Evolutionary conservation across 2,113 vertebrate species (phyloP).

Genomic region (Nesoenas mayeri): DNA sequence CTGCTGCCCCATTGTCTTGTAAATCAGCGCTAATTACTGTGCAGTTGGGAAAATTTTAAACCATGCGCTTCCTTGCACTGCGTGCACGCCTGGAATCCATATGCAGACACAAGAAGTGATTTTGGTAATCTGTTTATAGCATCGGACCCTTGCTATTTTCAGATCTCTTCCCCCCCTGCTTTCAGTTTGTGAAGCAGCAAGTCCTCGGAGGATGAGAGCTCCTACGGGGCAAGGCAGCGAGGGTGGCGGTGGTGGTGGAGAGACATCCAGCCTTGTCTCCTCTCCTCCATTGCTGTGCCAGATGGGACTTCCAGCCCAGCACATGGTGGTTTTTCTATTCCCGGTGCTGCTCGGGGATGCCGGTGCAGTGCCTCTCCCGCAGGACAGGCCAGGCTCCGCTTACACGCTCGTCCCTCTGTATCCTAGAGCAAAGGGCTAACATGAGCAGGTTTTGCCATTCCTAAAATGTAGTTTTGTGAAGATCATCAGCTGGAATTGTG

Average conservation of each 20-base stretch:
- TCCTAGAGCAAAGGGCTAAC: not conserved
- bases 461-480: rapidly evolving
- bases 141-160: not conserved
- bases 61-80: not conserved
- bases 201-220: not conserved
- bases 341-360: not conserved
- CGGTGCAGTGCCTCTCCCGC: not conserved
- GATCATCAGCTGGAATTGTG: rapidly evolving
- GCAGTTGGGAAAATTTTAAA: not conserved
- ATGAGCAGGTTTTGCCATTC: rapidly evolving
- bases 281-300: not conserved
- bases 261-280: not conserved
- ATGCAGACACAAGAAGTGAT: not conserved
- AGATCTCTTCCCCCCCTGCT: not conserved
- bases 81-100: rapidly evolving
- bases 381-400: not conserved
- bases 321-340: not conserved
- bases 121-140: not conserved
- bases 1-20: not conserved
- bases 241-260: not conserved
- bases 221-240: not conserved
- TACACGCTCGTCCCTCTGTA: not conserved
- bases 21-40: not conserved
- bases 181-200: not conserved
- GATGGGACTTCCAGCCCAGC: not conserved